phyloP scores from a whole-genome alignment of 2,888 invertebrate genomes.

The Blera fallax region DNA sequence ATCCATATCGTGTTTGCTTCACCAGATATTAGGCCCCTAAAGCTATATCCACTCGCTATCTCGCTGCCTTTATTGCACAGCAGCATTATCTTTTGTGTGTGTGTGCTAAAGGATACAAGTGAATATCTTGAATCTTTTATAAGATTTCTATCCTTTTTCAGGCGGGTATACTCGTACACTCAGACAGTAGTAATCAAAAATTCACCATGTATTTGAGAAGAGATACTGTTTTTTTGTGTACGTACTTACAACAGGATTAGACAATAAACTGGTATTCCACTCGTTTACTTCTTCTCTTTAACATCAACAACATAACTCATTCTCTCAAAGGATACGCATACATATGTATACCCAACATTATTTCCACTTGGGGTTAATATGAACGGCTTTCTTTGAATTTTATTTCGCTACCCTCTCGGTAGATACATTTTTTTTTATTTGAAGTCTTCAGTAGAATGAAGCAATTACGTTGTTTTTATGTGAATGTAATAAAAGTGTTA shows the following conservation, averaged over 20 bases:
- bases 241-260: neutral
- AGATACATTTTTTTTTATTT: neutral
- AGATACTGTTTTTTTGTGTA: neutral
- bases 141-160: conserved; percentile 11
- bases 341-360: neutral
- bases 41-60: neutral
- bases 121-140: conserved; percentile 32
- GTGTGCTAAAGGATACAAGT: conserved; percentile 6
- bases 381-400: conserved; percentile 4
- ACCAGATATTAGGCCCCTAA: conserved; percentile 18
- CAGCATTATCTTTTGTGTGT: neutral
- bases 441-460: conserved; percentile 11
- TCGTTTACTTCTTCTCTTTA: neutral
- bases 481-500: conserved; percentile 25
- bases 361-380: conserved; percentile 16
- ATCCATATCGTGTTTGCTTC: conserved; percentile 24
- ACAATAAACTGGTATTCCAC: conserved; percentile 9
- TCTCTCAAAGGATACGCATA: neutral
- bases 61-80: neutral
- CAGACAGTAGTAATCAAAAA: conserved; percentile 15
- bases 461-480: conserved; percentile 19
- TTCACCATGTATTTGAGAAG: conserved; percentile 10
- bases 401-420: neutral
- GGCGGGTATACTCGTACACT: neutral
- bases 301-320: neutral